Evolutionary conservation across 2,888 invertebrate species (phyloP), one percentile per base, ranked within the genome.

Genomic region (Dexiosoma caninum): DNA sequence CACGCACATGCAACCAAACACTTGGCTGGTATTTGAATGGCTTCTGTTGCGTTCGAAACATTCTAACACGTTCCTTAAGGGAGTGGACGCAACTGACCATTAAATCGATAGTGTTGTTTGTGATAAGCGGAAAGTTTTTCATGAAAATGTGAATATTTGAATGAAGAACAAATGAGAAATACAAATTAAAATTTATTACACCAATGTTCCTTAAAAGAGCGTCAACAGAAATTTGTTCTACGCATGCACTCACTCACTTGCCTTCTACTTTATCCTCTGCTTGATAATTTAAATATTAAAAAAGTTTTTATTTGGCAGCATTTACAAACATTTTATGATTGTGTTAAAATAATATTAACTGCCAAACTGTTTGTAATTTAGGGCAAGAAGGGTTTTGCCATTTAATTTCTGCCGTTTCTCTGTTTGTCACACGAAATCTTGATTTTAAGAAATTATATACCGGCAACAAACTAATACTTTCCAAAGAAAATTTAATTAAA

Each of bases 401-500:
- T 30, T 51, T 42, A 27, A 19, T 51, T 53, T 55, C 23, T 44
- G 27, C 21, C 35, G n/a, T 42, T 42, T 7, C 27, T 37, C 10
- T 16, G 14, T 46, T 67, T 57, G 74, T 66, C 49, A 49, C 42
- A 51, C 8, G 46, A 59, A 67, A 64, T 74, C 30, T 74, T 64
- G 7, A 10, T 14, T 49, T 59, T 23, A 21, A 37, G 12, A 44
- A 57, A 19, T 19, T 16, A 5, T 16, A 10, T 21, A 35, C 37
- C 19, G 46, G 9, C 57, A 35, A 21, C 3, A n/a, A 27, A 40
- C 14, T 21, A 44, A 30, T 40, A 51, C 42, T 62, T 76, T 70
- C 49, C 16, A 77, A 70, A 70, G 70, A 64, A 78, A 51, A 62
- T 78, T 78, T 74, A 78, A 82, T 82, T 82, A 82, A 82, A 75